These are phyloP conservation scores for Numida meleagris DNA, from an alignment of 2,113 vertebrate species.

Conservation along the genomic window DNA sequence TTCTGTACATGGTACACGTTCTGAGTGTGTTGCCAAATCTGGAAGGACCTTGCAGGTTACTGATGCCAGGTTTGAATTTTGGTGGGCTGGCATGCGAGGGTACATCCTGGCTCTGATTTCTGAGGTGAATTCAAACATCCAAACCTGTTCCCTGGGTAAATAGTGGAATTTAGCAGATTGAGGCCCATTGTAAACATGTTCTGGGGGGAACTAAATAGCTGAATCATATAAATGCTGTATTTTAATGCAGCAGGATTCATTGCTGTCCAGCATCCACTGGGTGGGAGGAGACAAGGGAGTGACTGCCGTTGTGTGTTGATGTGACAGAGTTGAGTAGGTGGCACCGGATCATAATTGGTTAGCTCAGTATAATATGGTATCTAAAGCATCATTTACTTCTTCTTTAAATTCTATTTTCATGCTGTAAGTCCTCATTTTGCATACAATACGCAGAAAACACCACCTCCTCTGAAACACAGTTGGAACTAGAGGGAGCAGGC, in stretches of 20 bases:
- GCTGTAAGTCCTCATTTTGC: neutral
- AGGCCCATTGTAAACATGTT: neutral
- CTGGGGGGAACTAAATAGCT: neutral
- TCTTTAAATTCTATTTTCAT: neutral
- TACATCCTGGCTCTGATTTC: neutral
- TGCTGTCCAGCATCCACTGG: conserved; percentile 48
- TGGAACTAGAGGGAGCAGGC: neutral
- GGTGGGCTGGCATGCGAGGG: neutral
- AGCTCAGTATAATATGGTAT: neutral
- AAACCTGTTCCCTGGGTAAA: neutral
- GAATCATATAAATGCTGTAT: conserved; percentile 29
- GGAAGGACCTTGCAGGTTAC: neutral
- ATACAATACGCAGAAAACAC: neutral
- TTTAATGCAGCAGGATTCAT: conserved; percentile 36
- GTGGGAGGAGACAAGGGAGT: conserved; percentile 29
- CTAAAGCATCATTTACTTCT: neutral
- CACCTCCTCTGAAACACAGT: neutral
- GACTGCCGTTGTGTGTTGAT: neutral
- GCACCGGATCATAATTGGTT: neutral
- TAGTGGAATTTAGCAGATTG: conserved; percentile 9
- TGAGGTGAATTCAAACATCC: neutral
- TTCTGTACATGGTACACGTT: neutral
- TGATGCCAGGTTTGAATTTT: conserved; percentile 21
- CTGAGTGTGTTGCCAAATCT: neutral
- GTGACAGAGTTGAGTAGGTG: neutral